Percentiles rank a stretch among this genome's conserved stretches.
These are phyloP conservation scores for Tryphoninae sp. DNA, from an alignment of 2,888 invertebrate species.

Conservation along the genomic window DNA sequence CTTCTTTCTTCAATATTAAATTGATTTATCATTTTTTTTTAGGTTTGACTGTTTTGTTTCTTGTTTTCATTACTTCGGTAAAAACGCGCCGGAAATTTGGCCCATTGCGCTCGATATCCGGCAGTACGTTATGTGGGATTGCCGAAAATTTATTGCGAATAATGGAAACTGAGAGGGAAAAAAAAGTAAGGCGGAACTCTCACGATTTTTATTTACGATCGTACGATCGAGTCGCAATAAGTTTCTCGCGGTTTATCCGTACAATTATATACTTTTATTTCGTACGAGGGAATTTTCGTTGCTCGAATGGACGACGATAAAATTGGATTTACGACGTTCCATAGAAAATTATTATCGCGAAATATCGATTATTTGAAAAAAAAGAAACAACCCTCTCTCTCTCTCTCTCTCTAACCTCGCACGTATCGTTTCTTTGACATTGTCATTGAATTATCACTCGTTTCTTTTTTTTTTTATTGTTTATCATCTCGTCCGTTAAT, in stretches of 20 bases:
- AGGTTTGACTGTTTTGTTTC: not conserved
- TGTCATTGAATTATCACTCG: not conserved
- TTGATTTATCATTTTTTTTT: not conserved
- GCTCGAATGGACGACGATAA: slow-evolving; percentile 37
- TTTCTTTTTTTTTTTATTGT: not conserved
- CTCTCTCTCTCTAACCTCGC: not conserved
- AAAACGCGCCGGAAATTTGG: slow-evolving; percentile 1
- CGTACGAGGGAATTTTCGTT: slow-evolving; percentile 1
- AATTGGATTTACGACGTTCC: slow-evolving; percentile 36
- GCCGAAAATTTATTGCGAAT: slow-evolving; percentile 25
- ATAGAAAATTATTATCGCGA: slow-evolving; percentile 24
- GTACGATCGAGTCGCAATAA: not conserved
- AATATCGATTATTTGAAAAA: slow-evolving; percentile 7
- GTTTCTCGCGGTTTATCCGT: slow-evolving; percentile 3
- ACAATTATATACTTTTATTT: not conserved
- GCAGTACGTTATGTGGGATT: slow-evolving; percentile 7
- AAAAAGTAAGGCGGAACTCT: not conserved
- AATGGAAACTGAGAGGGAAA: not conserved
- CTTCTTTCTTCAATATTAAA: no score
- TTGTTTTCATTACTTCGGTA: not conserved
- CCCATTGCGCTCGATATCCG: slow-evolving; percentile 17
- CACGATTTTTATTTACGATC: slow-evolving; percentile 36
- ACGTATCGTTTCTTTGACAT: not conserved
- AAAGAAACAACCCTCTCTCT: not conserved
- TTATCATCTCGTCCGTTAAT: not conserved